These are phyloP conservation scores for Plumapathes pennacea DNA, from an alignment of 92 coral and sea anemone genomes.

Conservation along the genomic window DNA sequence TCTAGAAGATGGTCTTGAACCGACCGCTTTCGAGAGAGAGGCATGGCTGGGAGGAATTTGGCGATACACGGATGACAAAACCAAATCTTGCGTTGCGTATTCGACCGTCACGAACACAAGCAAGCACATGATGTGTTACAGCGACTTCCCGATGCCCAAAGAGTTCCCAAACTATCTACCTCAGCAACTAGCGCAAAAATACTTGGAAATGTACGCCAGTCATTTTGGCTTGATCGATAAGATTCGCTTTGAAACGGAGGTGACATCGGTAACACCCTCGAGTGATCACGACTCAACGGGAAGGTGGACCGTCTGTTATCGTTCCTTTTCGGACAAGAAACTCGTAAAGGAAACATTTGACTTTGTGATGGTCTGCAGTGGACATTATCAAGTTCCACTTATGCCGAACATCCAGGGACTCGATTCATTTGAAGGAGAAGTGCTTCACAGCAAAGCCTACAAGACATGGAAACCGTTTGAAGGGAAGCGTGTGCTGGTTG, in stretches of 20 bases:
- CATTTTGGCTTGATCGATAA: conserved; percentile 59
- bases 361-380: conserved; percentile 83
- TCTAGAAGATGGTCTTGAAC: conserved; percentile 83
- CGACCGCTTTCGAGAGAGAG: conserved; percentile 78
- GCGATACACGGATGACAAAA: conserved; percentile 60
- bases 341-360: conserved; percentile 58
- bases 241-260: conserved; percentile 61
- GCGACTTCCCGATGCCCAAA: conserved; percentile 88
- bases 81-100: conserved; percentile 42
- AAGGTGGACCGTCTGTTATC: conserved; percentile 67
- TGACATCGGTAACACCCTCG: conserved; percentile 50
- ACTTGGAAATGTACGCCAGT: conserved; percentile 74
- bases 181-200: conserved; percentile 32
- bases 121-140: conserved; percentile 66
- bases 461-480: conserved; percentile 74
- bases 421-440: conserved; percentile 65
- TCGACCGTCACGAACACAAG: conserved; percentile 83
- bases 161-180: conserved; percentile 82
- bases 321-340: background rate
- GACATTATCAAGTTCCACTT: conserved; percentile 47
- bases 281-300: conserved; percentile 49
- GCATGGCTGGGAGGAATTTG: conserved; percentile 86
- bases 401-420: conserved; percentile 63
- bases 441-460: conserved; percentile 80
- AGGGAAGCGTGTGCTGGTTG: conserved; percentile 80